Evolutionary conservation across 2,888 invertebrate species (phyloP).

Genomic region (Rhodophaea formosa): DNA sequence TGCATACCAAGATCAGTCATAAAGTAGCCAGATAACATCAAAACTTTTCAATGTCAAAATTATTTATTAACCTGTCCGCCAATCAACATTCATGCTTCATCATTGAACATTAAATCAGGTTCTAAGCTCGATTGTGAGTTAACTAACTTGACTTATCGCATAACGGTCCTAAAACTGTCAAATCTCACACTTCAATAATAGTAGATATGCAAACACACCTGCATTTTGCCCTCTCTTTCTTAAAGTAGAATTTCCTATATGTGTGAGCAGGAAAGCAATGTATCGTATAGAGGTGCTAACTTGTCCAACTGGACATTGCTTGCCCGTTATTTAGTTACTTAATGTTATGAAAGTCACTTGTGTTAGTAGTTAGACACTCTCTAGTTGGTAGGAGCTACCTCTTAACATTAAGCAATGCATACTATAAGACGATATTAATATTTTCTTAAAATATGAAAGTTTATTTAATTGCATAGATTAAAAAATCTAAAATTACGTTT

Average conservation of each 20-base stretch:
- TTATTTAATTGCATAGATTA: too few species aligned
- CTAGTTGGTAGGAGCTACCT: too few species aligned
- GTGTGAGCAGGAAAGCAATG: constrained; percentile 38
- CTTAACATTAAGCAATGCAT: too few species aligned
- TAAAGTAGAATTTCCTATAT: too few species aligned
- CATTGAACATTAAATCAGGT: not conserved
- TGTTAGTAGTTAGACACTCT: not conserved
- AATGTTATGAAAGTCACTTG: not conserved
- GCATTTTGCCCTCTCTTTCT: constrained; percentile 39
- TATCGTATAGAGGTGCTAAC: constrained; percentile 49
- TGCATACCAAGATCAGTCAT: too few species aligned
- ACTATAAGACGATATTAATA: too few species aligned
- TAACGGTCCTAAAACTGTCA: constrained; percentile 48
- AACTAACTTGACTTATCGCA: constrained; percentile 9
- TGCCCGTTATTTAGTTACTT: constrained; percentile 18
- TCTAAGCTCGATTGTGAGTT: not conserved
- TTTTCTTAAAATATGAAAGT: too few species aligned
- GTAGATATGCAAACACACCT: constrained; percentile 47
- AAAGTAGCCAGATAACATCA: too few species aligned
- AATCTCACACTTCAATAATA: constrained; percentile 61
- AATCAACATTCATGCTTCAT: not conserved
- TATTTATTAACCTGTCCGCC: constrained; percentile 2
- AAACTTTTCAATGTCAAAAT: not conserved
- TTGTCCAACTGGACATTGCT: constrained; percentile 46
- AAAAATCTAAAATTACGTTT: too few species aligned